Base-by-base conservation (phyloP, 2,113 vertebrate genomes). In the Phrynosoma platyrhinos region DNA sequence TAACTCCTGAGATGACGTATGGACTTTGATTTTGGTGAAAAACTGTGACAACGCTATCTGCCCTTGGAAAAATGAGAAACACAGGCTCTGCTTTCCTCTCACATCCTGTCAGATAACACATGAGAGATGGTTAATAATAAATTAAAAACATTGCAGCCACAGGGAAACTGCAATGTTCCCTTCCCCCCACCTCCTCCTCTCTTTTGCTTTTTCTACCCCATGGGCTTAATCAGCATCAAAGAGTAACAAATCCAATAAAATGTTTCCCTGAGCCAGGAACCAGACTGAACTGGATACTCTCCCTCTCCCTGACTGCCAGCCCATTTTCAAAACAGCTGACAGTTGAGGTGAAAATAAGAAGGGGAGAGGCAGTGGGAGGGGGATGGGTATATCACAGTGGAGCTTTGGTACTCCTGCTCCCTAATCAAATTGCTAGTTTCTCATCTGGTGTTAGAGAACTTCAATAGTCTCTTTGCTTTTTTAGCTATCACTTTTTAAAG, bases 191-290 rank as follows among this genome's bases (percentile, higher is more conserved):
- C 85, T 88, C 85, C 83, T 90, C 91, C 66, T 85, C 92, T 91
- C 92, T 86, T 95, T 93, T 93, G 87, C 91, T 91, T 92, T 92
- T 89, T 94, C 87, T 97, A 94, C 95, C 95, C 95, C 94, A 96
- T 96, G 95, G 96, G 95, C 94, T 97, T 97, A 96, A 97, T 96
- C 84, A 94, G 94, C 96, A 96, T 97, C 97, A 97, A 97, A 97
- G 97, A 84, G 93, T 95, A 97, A 96, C 95, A 97, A 97, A 97
- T 97, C 95, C 96, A 96, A 97, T 97, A 97, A 97, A 97, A 96
- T 58, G 84, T 94, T 96, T 96, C 94, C 95, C 93, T 96, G 93
- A 96, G 94, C 96, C 92, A 93, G 91, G 93, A 94, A 93, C 88
- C 91, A 95, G 95, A 92, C 94, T 91, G 93, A 95, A 84, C 84